Conservation (phyloP, 2,888 invertebrate genomes). For the Caenorhabditis parvicauda region DNA sequence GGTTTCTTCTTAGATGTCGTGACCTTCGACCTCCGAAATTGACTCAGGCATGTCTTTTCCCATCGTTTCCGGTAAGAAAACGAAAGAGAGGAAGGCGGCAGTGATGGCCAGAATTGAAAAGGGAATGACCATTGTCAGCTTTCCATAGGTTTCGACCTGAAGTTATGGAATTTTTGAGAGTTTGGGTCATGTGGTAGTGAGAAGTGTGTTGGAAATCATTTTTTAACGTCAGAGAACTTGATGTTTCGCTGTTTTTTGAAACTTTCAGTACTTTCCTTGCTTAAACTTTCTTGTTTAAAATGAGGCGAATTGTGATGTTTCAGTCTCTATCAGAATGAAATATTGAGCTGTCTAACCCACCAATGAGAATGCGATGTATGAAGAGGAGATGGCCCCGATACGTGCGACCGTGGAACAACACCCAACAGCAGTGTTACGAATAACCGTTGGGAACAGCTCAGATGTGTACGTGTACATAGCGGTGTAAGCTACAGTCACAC, state of each 20-base stretch:
- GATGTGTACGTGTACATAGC: slow-evolving; percentile 83
- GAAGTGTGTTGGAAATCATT: too few relatives aligned
- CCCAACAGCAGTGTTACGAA: slow-evolving; percentile 82
- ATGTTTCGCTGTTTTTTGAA: neutral
- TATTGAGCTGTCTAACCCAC: slow-evolving; percentile 24
- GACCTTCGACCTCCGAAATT: slow-evolving; percentile 49
- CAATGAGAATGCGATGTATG: slow-evolving; percentile 72
- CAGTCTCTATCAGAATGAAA: neutral
- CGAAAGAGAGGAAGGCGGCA: slow-evolving; percentile 45
- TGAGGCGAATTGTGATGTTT: neutral
- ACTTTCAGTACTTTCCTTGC: too few relatives aligned
- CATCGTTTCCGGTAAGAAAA: slow-evolving; percentile 59
- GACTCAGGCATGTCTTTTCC: slow-evolving; percentile 53
- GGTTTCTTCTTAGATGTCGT: slow-evolving; percentile 28
- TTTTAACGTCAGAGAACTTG: too few relatives aligned
- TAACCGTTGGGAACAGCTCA: slow-evolving; percentile 84
- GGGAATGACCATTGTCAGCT: slow-evolving; percentile 52
- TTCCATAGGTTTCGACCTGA: slow-evolving; percentile 50
- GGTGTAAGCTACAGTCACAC: slow-evolving; percentile 80
- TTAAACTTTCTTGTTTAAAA: neutral
- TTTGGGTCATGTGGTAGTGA: too few relatives aligned
- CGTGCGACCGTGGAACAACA: slow-evolving; percentile 81
- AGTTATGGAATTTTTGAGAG: neutral
- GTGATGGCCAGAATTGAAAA: slow-evolving; percentile 48
- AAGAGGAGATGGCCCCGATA: slow-evolving; percentile 81